These are phyloP conservation scores for Triplophysa rosa DNA, from an alignment of 2,113 vertebrate genomes.

Conservation along the genomic window DNA sequence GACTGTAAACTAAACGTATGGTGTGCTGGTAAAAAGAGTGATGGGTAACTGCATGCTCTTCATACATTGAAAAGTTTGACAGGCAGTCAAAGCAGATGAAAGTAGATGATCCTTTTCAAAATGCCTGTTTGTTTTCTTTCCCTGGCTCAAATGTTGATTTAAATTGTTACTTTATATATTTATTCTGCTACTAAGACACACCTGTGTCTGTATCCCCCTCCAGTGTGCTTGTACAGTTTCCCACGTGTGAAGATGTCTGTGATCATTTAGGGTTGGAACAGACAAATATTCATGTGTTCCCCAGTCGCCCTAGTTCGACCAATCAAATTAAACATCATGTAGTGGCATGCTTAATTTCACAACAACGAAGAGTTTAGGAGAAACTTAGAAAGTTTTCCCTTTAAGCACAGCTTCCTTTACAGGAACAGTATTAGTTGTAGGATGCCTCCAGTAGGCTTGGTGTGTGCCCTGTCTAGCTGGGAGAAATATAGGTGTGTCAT, in stretches of 20 bases:
- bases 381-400: not conserved
- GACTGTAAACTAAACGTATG: not conserved
- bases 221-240: not conserved
- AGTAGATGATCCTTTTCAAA: too few species aligned
- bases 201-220: not conserved
- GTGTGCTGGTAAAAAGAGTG: not conserved
- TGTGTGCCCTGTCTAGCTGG: not conserved
- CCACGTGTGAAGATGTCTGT: constrained; percentile 46
- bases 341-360: not conserved
- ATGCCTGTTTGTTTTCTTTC: too few species aligned
- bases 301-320: constrained; percentile 30
- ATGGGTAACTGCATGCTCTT: not conserved
- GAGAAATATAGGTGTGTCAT: not conserved
- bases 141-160: not conserved
- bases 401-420: not conserved
- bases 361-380: constrained; percentile 3
- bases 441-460: not conserved
- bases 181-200: not conserved
- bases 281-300: constrained; percentile 39
- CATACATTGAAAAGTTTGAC: not conserved
- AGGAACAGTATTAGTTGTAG: not conserved
- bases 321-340: constrained; percentile 49
- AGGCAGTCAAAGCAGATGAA: too few species aligned
- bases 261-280: constrained; percentile 36
- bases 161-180: not conserved